phyloP scores from a whole-genome alignment of 1,140 invertebrate genomes.

The Procambarus virginalis region DNA sequence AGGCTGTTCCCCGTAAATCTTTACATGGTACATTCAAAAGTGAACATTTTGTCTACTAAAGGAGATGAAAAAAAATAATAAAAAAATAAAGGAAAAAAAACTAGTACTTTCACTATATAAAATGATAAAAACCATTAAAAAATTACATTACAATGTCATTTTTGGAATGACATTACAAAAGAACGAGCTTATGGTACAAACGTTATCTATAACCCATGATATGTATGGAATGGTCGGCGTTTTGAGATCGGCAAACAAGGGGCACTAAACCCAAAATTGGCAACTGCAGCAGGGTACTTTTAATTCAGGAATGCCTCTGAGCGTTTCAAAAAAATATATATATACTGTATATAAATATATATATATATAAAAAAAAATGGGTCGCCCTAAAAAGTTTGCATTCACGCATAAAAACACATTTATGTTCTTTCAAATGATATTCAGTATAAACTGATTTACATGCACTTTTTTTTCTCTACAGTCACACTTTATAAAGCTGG shows the following conservation, averaged over 20 bases:
- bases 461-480: neutral
- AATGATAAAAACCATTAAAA: neutral
- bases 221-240: neutral
- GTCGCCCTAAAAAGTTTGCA: neutral
- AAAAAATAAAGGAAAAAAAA: neutral
- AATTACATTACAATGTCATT: too few species aligned
- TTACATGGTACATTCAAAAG: neutral
- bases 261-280: neutral
- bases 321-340: neutral
- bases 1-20: slow-evolving; percentile 8
- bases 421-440: neutral
- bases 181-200: neutral
- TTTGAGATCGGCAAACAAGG: neutral
- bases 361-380: too few species aligned
- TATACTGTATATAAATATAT: too few species aligned
- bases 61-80: slow-evolving; percentile 1
- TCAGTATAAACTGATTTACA: neutral
- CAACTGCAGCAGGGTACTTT: neutral
- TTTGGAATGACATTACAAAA: too few species aligned
- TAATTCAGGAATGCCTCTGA: neutral
- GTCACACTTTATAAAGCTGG: neutral
- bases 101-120: neutral
- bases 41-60: slow-evolving; percentile 7
- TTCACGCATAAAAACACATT: neutral
- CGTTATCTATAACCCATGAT: slow-evolving; percentile 11